phyloP scores from a whole-genome alignment of 2,113 vertebrate genomes.

The Malurus alboscapulatus region DNA sequence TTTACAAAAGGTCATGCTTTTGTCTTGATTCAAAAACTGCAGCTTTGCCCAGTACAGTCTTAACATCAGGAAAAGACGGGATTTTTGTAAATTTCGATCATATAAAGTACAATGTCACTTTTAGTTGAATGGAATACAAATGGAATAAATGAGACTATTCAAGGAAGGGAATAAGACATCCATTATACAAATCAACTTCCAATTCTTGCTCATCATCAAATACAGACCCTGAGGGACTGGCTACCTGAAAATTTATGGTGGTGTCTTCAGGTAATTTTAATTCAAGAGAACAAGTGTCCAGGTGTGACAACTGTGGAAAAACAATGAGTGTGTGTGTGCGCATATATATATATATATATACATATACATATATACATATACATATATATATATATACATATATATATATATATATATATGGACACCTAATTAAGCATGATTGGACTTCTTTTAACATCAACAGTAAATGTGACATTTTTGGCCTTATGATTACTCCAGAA shows the following conservation, averaged over 20 bases:
- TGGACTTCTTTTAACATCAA: neutral
- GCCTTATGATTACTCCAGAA: neutral
- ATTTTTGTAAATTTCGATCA: neutral
- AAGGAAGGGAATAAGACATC: neutral
- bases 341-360: neutral
- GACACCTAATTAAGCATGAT: neutral
- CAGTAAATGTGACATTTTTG: neutral
- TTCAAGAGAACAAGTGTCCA: neutral
- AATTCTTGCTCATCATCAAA: neutral
- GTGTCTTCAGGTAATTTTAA: neutral
- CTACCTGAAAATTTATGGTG: neutral
- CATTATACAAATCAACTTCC: neutral
- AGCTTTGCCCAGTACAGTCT: neutral
- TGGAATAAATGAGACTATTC: neutral
- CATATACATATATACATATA: neutral
- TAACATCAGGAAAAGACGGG: neutral
- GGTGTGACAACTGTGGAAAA: neutral
- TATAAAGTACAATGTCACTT: neutral
- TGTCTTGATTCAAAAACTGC: neutral
- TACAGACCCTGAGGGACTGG: neutral
- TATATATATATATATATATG: neutral
- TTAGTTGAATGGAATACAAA: neutral
- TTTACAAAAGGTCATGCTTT: neutral
- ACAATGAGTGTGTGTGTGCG: rapidly evolving
- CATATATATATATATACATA: neutral